Evolutionary conservation across 2,888 invertebrate species (phyloP), one percentile per base, ranked within the genome.

Genomic region (Drosophila paramelanica): DNA sequence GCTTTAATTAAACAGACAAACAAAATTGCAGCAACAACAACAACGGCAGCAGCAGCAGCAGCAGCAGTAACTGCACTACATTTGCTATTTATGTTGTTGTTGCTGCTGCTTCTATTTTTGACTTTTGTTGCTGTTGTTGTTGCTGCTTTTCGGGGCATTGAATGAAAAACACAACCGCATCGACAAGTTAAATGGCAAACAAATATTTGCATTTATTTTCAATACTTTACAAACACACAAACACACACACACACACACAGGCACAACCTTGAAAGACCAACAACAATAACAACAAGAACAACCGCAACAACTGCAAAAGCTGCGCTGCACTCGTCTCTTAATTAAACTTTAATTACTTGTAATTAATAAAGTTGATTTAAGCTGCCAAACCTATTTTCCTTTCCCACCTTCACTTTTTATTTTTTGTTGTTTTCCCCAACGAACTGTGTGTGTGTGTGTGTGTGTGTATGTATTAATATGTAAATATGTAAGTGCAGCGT

Each of bases 1-100:
- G 81, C 88, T 90, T 90, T 82, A 84, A 88, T 85, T 89, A 80
- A 89, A 89, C 88, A 82, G 79, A 81, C 79, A 89, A 84, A 76
- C 82, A 79, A 67, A 81, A 76, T 78, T 61, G 67, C 71, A 71
- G 53, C 62, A 73, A 31, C 69, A 77, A 57, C 56, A 50, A 58
- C 42, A 61, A 31, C 53, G 64, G 25, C 51, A 60, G 33, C 59
- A 71, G 5, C 46, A 61, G 23, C 38, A 38, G 14, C 45, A 27
- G 10, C 53, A 49, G 39, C 41, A 27, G 27, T 2, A 27, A 7
- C 27, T 66, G 84, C 70, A 86, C 75, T 70, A 72, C 81, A 84
- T 79, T 82, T 64, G 52, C 43, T 46, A 46, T 36, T 61, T 46
- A 17, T 57, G 42, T 52, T 67, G 49, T 41, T 58, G 45, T 14